Base-by-base conservation (phyloP, 1,140 invertebrate species). In the Vollenhovia emeryi region DNA sequence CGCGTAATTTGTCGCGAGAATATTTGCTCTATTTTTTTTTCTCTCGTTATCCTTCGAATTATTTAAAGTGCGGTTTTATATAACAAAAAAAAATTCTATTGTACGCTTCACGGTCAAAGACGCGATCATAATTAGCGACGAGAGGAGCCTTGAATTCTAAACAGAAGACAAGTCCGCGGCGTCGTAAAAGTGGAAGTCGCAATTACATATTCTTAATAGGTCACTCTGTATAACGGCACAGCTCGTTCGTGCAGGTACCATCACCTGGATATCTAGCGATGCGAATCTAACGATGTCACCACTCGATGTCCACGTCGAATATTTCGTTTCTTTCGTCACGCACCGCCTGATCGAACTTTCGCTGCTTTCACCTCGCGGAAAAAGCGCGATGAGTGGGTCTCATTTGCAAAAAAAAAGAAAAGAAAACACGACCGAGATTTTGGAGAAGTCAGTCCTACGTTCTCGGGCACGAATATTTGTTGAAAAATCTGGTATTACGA, bases 301-400 rank as follows among this genome's bases (percentile, higher is more conserved):
- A 52, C 13, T 30, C 48, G 48, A 50, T 50, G 36, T 52, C 66
- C n/a, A 71, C 50, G 30, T 36, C 48, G 15, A 57, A 24, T 69
- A 87, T 84, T 75, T 74, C 13, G 66, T 73, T 59, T 57, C 57
- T 48, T 79, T 74, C 66, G 13, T 76, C 55, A 57, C 30, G 45
- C 45, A 13, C n/a, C 43, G 59, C 15, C 59, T 68, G 36, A 60
- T 62, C 73, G 43, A n/a, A 64, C 87, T 89, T 89, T 89, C 87
- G 74, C 87, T 86, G 69, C 87, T 89, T 89, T 89, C 87, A 86
- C 87, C 52, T n/a, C 27, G n/a, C 18, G 27, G 86, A 82, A 87
- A 88, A 88, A 89, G 87, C 24, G 36, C 50, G 21, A 30, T 7
- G 66, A 57, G 18, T 27, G 11, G 21, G 15, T 11, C 50, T 57